Evolutionary conservation across 2,888 invertebrate genomes (phyloP).

Genomic region (Bursaphelenchus okinawaensis): DNA sequence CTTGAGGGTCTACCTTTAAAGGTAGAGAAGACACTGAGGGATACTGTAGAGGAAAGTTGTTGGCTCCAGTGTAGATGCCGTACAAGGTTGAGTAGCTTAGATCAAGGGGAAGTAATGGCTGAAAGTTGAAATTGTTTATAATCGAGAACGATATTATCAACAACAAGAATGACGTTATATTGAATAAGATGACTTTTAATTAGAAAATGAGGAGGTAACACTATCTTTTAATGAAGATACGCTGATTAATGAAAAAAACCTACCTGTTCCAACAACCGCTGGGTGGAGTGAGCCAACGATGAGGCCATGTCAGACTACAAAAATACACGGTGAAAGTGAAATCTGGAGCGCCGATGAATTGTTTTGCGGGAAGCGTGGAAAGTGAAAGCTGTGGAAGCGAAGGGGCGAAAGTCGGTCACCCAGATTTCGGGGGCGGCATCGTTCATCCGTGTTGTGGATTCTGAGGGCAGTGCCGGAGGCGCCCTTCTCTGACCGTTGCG

Average conservation of each 20-base stretch:
- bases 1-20: background rate
- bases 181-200: no score
- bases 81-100: conserved; percentile 26
- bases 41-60: background rate
- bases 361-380: background rate
- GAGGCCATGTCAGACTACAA: background rate
- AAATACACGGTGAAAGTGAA: background rate
- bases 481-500: no score
- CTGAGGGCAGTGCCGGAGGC: background rate
- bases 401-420: conserved; percentile 9
- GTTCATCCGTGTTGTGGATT: background rate
- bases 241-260: no score
- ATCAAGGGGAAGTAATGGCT: conserved; percentile 28
- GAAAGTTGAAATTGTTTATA: conserved; percentile 13
- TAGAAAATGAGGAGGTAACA: no score
- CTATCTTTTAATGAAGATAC: no score
- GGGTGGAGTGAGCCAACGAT: background rate
- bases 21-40: background rate
- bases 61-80: conserved; percentile 21
- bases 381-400: background rate
- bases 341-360: background rate
- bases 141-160: background rate
- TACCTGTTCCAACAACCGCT: background rate
- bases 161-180: conserved; percentile 1
- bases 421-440: conserved; percentile 2